Base-by-base conservation (phyloP, 2,113 vertebrate genomes). In the Neogobius melanostomus region DNA sequence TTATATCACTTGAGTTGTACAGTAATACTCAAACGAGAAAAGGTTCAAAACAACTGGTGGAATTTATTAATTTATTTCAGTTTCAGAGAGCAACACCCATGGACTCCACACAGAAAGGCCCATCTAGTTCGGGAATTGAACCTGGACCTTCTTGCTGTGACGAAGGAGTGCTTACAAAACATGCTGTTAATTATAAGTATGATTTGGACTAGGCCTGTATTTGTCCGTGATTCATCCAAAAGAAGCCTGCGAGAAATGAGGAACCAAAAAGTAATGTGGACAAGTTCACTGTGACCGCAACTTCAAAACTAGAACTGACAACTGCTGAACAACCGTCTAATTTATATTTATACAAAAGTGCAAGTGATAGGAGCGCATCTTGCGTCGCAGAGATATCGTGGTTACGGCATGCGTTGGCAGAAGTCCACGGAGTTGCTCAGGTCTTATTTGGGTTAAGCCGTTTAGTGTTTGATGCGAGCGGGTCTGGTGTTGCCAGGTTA, bases 371-470 rank as follows among this genome's bases (percentile, higher is more conserved):
- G 52, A 69, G 10, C 74, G 80, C 67, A 64, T 76, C 8, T 8
- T 17, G 28, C 15, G 14, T 42, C 59, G 69, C 66, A n/a, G 16
- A 44, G n/a, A 67, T 48, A 15, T 1, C 46, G 36, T 4, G 11
- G 59, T 46, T 67, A 52, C 21, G 0, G 14, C 64, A 71, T 49
- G 16, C 69, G 45, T 68, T 82, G 78, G 82, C 80, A 56, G 48
- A 12, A 66, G 43, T 69, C 78, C 77, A 74, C 1, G 0, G 17
- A 71, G 69, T 57, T 11, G 36, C 66, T 75, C 50, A 68, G 52
- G 76, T 80, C 64, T 79, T 68, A 57, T 80, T 68, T 61, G 17
- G 70, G 74, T 64, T 74, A 82, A 75, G 78, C 82, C 8, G 63
- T 82, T 82, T 79, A 74, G 71, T 47, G 59, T 72, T 72, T 76